Evolutionary conservation across 2,113 vertebrate species (phyloP), one percentile per base, ranked within the genome.

Genomic region (Sterrhoptilus dennistouni): DNA sequence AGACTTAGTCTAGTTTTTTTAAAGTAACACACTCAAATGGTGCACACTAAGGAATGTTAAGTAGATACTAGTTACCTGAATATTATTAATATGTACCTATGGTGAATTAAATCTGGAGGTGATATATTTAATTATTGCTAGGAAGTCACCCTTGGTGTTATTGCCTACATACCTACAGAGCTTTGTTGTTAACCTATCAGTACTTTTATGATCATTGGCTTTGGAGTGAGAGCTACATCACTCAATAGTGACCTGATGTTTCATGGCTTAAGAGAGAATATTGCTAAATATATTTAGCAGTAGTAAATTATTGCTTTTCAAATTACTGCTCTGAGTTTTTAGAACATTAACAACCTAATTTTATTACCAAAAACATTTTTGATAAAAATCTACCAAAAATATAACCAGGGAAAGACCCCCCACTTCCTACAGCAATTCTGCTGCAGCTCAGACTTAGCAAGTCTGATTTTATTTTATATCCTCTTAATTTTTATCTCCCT

Each of bases 221-320:
- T 77, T 88, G 69, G 68, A 91, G 65, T 52, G 76, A 90, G 54
- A 84, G 42, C 89, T 90, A 85, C 17, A 79, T 83, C 71, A 80
- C 78, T 92, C 57, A 84, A 88, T 80, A 65, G 12, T 38, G 60
- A 89, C 69, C 36, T 75, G 86, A 91, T 83, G 68, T 36, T 96
- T 97, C 97, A 98, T 98, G 97, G 97, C 97, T 98, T 97, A 95
- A 95, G 91, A 97, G 77, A 93, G 85, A 97, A 92, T 97, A 98
- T 97, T 98, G 98, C 98, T 98, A 92, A 89, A 89, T 82, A 72
- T 94, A 75, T 83, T 95, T 88, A 87, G 94, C 96, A 96, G 97
- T 96, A 88, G 78, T 69, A 91, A 94, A 75, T 97, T 98, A 98
- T 97, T 98, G 97, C 97, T 97, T 94, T 97, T 61, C 64, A 56